Percentiles rank a stretch among this genome's conserved stretches.
phyloP scores from a whole-genome alignment of 1,140 invertebrate species.

The Leptestheria dahalacensis region DNA sequence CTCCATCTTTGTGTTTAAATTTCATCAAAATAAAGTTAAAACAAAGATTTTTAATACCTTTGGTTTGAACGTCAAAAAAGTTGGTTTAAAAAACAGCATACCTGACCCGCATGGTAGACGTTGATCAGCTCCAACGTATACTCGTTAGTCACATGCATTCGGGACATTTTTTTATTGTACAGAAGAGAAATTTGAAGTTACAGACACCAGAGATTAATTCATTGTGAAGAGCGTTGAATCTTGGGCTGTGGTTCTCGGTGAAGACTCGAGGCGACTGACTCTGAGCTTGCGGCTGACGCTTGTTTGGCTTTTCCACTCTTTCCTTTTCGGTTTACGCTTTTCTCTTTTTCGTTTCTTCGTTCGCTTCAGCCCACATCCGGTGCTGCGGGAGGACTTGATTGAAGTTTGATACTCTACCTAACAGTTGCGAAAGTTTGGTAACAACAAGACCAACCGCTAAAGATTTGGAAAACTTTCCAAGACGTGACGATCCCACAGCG shows the following conservation, averaged over 20 bases:
- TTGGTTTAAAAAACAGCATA: slow-evolving; percentile 37
- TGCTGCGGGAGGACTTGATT: not conserved
- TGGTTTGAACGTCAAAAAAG: not conserved
- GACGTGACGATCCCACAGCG: not conserved
- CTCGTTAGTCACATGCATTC: slow-evolving; percentile 40
- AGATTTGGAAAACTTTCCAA: not conserved
- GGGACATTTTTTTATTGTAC: not conserved
- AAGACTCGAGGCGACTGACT: not conserved
- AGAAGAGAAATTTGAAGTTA: too few species aligned
- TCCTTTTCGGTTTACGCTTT: too few species aligned
- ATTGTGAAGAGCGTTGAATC: not conserved
- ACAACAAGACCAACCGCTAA: not conserved
- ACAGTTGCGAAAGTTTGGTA: not conserved
- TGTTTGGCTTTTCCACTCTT: not conserved
- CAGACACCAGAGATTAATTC: too few species aligned
- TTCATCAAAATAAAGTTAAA: not conserved
- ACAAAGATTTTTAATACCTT: too few species aligned
- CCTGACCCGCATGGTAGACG: slow-evolving; percentile 75
- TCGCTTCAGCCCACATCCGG: not conserved
- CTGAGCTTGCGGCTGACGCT: not conserved
- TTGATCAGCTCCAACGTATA: slow-evolving; percentile 73
- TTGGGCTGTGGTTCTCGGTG: not conserved
- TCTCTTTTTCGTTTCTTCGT: not conserved
- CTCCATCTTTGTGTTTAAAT: slow-evolving; percentile 40
- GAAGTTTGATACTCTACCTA: too few species aligned